phyloP scores from a whole-genome alignment of 2,797 vertebrate species.

The Cichlasoma orientale region DNA sequence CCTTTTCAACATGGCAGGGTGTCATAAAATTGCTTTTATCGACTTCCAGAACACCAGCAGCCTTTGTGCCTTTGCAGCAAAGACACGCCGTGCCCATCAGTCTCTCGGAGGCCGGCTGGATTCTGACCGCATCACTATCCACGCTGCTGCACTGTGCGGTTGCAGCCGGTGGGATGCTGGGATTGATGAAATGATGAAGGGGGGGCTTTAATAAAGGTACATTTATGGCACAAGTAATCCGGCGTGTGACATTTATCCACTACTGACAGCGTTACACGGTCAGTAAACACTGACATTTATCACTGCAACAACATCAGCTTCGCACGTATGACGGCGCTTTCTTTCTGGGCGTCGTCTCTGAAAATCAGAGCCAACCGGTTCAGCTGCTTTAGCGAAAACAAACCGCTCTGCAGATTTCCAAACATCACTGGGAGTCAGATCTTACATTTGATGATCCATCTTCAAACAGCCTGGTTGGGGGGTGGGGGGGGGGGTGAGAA shows the following conservation, averaged over 20 bases:
- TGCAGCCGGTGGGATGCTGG: not conserved
- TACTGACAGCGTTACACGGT: constrained; percentile 15
- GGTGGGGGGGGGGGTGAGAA: not conserved
- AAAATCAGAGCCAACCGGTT: constrained; percentile 8
- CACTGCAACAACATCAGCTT: constrained; percentile 39
- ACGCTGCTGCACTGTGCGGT: not conserved
- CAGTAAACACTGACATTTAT: constrained; percentile 65
- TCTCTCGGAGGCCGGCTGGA: not conserved
- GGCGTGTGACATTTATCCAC: constrained; percentile 53
- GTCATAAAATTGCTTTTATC: not conserved
- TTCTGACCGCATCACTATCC: not conserved
- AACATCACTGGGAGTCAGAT: constrained; percentile 10
- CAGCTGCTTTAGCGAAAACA: not conserved
- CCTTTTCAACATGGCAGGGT: not conserved
- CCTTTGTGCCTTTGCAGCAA: not conserved
- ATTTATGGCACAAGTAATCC: constrained; percentile 42
- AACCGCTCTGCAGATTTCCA: constrained; percentile 18
- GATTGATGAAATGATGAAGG: not conserved
- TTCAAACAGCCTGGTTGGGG: constrained; percentile 35
- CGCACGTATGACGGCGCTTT: not conserved
- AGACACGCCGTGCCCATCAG: not conserved
- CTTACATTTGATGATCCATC: constrained; percentile 37
- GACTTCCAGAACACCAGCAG: not conserved
- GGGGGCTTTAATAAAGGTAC: constrained; percentile 31
- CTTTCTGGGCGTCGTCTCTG: constrained; percentile 26